Base-by-base conservation (phyloP, 2,797 vertebrate genomes). In the Staurois parvus region DNA sequence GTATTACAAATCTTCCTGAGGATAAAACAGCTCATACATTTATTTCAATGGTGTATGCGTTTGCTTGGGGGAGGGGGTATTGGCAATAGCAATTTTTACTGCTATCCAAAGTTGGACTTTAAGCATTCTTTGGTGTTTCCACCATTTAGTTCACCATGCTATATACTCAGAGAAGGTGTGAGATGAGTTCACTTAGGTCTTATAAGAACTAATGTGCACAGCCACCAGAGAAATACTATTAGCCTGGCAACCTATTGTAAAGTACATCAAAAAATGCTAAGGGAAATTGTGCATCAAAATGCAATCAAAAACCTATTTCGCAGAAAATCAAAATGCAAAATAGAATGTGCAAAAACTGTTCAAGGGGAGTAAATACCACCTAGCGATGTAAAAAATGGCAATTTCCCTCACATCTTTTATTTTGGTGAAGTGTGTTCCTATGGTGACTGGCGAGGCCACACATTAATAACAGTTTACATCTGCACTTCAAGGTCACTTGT, bases 401-500 rank as follows among this genome's bases (percentile, higher is more conserved):
- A 68, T 76, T 72, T 24, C 37, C 4, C 32, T 75, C 17, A 32
- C 74, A 73, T 67, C 45, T 45, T 74, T 75, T 48, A 73, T 66
- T 56, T 69, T 83, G 70, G 73, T 69, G 79, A 83, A 52, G 59
- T 40, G 67, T 82, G 85, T 86, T 86, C 67, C 85, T 78, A 86
- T 86, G 85, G 80, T 79, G 80, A 86, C 72, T 19, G 85, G 74
- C 8, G 13, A 73, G 80, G 73, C 52, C 75, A 74, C 29, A 77
- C 74, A 86, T 86, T 78, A 86, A 74, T 79, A 79, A 73, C 17
- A 32, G 69, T 29, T 69, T 75, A 56, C 32, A 68, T 75, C 76
- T 75, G 75, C 69, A 64, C 73, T 68, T 68, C 85, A 87, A 87
- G 85, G 85, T 83, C 81, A 83, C 74, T 79, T 87, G 85, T 87